Evolutionary conservation across 1,140 invertebrate species (phyloP), one percentile per base, ranked within the genome.

Genomic region (Sycophila sp.): DNA sequence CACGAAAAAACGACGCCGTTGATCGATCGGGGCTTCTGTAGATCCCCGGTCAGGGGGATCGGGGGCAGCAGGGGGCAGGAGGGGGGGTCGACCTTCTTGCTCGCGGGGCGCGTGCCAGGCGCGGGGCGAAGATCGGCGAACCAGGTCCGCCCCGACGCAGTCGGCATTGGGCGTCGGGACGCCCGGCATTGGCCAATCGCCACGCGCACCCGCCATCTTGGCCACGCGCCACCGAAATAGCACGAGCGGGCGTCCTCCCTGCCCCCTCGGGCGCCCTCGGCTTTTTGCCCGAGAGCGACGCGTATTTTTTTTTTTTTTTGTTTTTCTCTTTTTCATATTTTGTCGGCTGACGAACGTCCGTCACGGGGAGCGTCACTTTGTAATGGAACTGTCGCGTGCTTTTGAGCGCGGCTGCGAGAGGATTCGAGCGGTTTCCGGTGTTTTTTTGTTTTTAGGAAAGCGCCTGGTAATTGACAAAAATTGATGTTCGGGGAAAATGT

Each of bases 141-240:
- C 10, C 60, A 53, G 53, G 19, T 4, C 53, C 65, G 65, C 65
- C 65, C 62, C 6, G 40, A 4, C 4, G 28, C 7, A 0, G 7
- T 6, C 19, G 47, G 45, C 40, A 68, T 68, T 59, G 65, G 40
- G 38, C 65, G 53, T 59, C 40, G 65, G 36, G 53, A 59, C 65
- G 65, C 66, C 19, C 24, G 24, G 1, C 24, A 13, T 1, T 11
- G 19, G 34, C 66, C 66, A 60, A 69, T 69, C 56, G 32, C 11
- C 32, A 11, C 4, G n/a, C 17, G 51, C 8, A 7, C 42, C 49
- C 42, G 49, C 63, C 63, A 53, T n/a, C n/a, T n/a, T 66, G 56
- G 24, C 24, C 51, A 42, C 36, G 32, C 24, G 32, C 17, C 24
- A 19, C 55, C 28, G 40, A 68, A 68, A 68, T 68, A 68, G 55